Evolutionary conservation across 1,140 invertebrate species (phyloP).

Genomic region (Coptotermes formosanus): DNA sequence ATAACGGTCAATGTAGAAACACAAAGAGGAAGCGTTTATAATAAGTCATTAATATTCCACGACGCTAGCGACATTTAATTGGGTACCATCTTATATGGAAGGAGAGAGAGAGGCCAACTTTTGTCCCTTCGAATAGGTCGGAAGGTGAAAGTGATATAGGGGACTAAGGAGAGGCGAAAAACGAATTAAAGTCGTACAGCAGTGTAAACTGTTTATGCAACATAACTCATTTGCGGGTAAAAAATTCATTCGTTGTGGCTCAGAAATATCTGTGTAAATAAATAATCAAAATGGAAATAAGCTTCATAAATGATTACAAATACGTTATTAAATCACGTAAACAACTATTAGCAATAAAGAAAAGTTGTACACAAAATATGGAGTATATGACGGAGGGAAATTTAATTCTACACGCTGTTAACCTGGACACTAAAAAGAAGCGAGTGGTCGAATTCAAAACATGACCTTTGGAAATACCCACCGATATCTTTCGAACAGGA

Average conservation of each 20-base stretch:
- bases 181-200: neutral
- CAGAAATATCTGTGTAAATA: neutral
- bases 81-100: neutral
- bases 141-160: neutral
- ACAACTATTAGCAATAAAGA: too few relatives aligned
- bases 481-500: too few relatives aligned
- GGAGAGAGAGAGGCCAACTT: neutral
- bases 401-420: too few relatives aligned
- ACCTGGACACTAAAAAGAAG: too few relatives aligned
- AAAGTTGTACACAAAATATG: too few relatives aligned
- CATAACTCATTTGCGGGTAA: neutral
- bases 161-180: neutral
- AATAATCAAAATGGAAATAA: neutral
- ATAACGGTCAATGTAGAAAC: neutral
- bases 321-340: too few relatives aligned
- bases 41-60: neutral
- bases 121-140: neutral
- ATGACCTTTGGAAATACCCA: too few relatives aligned
- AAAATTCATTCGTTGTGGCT: neutral
- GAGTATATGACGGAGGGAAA: too few relatives aligned
- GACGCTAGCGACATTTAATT: neutral
- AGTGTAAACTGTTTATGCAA: neutral
- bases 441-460: too few relatives aligned
- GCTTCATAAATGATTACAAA: neutral
- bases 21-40: neutral